Base-by-base conservation (phyloP, 2,113 vertebrate genomes). In the Hirundichthys speculiger region DNA sequence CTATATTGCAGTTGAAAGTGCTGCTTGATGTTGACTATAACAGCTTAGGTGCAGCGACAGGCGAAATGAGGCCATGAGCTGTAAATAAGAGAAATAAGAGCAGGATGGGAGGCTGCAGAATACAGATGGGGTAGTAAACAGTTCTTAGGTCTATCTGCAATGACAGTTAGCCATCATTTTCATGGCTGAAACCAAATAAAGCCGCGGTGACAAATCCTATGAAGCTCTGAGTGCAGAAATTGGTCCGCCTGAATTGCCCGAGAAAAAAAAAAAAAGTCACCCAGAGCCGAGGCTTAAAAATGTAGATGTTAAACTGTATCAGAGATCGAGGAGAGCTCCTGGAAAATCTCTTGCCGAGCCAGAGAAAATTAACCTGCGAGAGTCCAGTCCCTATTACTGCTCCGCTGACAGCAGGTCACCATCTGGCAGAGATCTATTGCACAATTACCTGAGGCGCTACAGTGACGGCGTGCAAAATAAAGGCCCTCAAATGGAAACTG, bases 381-480 rank as follows among this genome's bases (percentile, higher is more conserved):
- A 64, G 77, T 62, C 73, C 51, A 64, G 71, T 74, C 56, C 57
- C 58, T 48, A 73, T 80, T 77, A 81, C 70, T 56, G 63, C 62
- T 53, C 61, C 63, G 25, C 74, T 71, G 69, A 67, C 46, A 66
- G 66, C 63, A 69, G 59, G 69, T 80, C 78, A 80, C 79, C 87
- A 89, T 86, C 88, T 91, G 88, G 83, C 80, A 90, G 77, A 87
- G 77, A 89, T 90, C 79, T 80, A 79, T 77, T 76, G 77, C 75
- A 75, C 76, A 83, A 82, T 87, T 84, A 89, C 80, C 63, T 53
- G 71, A 70, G 74, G 80, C 49, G 54, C 65, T 49, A 41, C 62
- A 69, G 58, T 66, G 64, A 72, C 71, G 59, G 67, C 61, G 74
- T 82, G 52, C 59, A 75, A 76, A 79, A 82, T 64, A 73, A 81